Evolutionary conservation across 2,888 invertebrate genomes (phyloP), one percentile per base, ranked within the genome.

Genomic region (Rotaria sp.): DNA sequence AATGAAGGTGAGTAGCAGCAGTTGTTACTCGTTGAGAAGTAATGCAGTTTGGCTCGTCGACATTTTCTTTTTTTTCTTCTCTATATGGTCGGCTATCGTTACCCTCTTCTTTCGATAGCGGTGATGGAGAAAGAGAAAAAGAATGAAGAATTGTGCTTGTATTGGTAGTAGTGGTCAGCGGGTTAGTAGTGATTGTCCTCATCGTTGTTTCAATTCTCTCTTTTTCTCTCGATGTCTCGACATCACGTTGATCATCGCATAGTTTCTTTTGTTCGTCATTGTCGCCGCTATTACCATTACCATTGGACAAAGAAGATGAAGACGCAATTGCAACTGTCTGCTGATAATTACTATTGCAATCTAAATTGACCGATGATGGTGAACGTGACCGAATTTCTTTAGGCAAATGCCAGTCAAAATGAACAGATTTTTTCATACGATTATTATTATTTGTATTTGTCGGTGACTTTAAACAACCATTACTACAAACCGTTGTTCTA

Each of bases 391-490:
- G 80, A 35, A 45, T 45, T 10, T 80, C 35, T 45, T 24, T 41
- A n/a, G 80, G 41, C 15, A 80, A 80, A 80, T 80, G 80, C 24
- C 80, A 41, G 38, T 80, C 80, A 45, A 80, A 80, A 80, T 80
- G 80, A 80, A 80, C 80, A 80, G 41, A 45, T 45, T 80, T 80
- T 45, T 80, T 80, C 45, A 67, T 67, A 21, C 67, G 67, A 38
- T 35, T 35, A 35, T 67, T 35, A 18, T 67, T 67, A 67, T 67
- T 59, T n/a, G 57, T 59, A 59, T 59, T 67, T 67, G 67, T 67
- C 30, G 67, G 67, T 35, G 67, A 67, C 21, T 67, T 67, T 67
- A 67, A 67, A 67, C 67, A 67, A 35, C 67, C 21, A 35, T 67
- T 67, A 67, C 35, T 67, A 15, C 35, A 67, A 18, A 67, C 67